These are phyloP conservation scores for Teleogryllus occipitalis DNA, from an alignment of 1,140 invertebrate genomes.

Conservation along the genomic window DNA sequence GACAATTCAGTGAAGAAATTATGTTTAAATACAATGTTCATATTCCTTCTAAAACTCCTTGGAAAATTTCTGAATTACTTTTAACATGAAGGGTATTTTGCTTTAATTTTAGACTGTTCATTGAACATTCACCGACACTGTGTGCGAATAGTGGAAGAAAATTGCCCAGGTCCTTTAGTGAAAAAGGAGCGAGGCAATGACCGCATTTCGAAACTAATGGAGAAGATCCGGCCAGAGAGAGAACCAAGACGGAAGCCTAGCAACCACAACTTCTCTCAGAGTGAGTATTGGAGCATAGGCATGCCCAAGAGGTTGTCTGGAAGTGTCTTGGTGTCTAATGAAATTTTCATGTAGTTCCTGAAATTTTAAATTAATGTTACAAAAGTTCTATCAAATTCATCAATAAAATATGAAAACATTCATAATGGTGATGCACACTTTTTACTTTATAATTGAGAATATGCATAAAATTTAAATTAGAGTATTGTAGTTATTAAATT, in stretches of 20 bases:
- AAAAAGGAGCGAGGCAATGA: constrained; percentile 56
- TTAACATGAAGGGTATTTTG: constrained; percentile 15
- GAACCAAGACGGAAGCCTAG: constrained; percentile 42
- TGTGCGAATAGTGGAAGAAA: constrained; percentile 72
- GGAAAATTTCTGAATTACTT: not conserved
- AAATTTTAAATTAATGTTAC: too few species aligned
- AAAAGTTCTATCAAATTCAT: too few species aligned
- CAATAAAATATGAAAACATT: too few species aligned
- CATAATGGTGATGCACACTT: too few species aligned
- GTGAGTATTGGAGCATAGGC: constrained; percentile 32
- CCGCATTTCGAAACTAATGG: constrained; percentile 66
- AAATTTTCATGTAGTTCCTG: too few species aligned
- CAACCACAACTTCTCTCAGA: constrained; percentile 38
- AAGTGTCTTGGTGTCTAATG: too few species aligned
- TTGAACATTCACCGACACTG: constrained; percentile 82
- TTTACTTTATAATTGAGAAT: too few species aligned
- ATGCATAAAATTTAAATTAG: too few species aligned
- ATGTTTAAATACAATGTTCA: constrained; percentile 10
- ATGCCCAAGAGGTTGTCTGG: too few species aligned
- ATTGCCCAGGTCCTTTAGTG: constrained; percentile 67
- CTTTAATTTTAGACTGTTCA: constrained; percentile 63
- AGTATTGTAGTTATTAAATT: too few species aligned
- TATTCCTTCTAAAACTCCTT: not conserved
- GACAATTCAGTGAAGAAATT: too few species aligned
- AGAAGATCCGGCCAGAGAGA: constrained; percentile 53